Evolutionary conservation across 2,888 invertebrate genomes (phyloP), one percentile per base, ranked within the genome.

Genomic region (Tenthredo distinguenda): DNA sequence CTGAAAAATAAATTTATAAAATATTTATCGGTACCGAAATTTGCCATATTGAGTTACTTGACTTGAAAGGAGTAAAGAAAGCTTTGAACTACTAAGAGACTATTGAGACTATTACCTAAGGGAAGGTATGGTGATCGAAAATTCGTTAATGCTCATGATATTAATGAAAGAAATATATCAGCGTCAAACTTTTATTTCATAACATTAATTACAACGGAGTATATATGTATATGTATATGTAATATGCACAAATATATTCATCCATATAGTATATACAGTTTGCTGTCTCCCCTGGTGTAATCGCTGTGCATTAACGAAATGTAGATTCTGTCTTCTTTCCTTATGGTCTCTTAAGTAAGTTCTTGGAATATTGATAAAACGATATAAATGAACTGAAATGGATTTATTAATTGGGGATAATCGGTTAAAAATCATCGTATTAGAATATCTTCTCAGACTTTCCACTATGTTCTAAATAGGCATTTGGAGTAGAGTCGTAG

Each of bases 141-240:
- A 62, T 37, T 12, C 0, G 18, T 71, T 37, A 18, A 37, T n/a
- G 18, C 12, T n/a, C 34, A 15, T 71, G 37, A 31, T n/a, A 37
- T 21, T 10, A 40, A 72, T 5, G 2, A 72, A 40, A n/a, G 6
- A 72, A 74, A 26, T 74, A 50, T 5, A 34, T 77, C 26, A 55
- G 77, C 55, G 77, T 77, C 55, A 77, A 77, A 77, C 77, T 50
- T 77, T 77, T 77, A 77, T 77, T 77, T 55, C 12, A 55, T 77
- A 77, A 55, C 55, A 55, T 77, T 18, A 77, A 55, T 55, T 77
- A 77, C 77, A 77, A 77, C 77, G 55, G 55, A 77, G 15, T 77
- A 50, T 55, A 74, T 50, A 50, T 31, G 21, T 50, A 50, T 50
- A 50, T 50, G 50, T 77, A 50, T 50, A 77, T 77, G 47, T 50